Conservation (phyloP, 2,797 vertebrate species). For the Potorous gilbertii region DNA sequence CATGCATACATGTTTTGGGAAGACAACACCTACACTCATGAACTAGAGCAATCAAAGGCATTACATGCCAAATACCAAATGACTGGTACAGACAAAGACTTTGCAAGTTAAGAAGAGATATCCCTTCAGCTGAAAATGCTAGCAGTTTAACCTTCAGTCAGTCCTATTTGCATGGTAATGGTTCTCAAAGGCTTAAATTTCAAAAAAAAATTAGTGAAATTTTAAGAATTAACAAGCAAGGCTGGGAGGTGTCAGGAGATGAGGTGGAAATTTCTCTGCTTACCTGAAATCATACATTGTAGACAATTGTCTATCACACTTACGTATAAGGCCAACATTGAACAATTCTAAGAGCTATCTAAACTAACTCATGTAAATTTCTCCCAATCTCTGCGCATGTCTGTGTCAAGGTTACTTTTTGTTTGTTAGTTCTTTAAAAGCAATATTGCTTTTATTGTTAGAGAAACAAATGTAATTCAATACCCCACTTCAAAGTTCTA, state of each 20-base stretch:
- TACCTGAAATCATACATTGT: neutral
- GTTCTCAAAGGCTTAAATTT: neutral
- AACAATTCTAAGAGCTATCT: neutral
- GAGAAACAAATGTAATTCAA: conserved; percentile 11
- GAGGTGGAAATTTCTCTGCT: neutral
- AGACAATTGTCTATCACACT: neutral
- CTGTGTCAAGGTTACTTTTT: neutral
- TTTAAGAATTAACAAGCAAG: neutral
- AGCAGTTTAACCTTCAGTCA: neutral
- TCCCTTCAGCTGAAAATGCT: neutral
- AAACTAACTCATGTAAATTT: neutral
- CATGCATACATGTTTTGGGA: neutral
- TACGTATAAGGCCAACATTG: neutral
- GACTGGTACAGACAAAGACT: neutral
- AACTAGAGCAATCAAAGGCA: neutral
- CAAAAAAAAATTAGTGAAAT: neutral
- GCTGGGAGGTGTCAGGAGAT: neutral
- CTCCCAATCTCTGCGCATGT: neutral
- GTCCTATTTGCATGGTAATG: neutral
- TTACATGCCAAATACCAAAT: neutral
- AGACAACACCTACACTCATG: neutral
- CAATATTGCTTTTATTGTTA: neutral
- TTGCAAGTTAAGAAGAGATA: neutral
- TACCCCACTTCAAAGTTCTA: conserved; percentile 21
- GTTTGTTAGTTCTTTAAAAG: neutral